A percentile compares a stretch with the other conserved stretches of the same genome.
Evolutionary conservation across 2,113 vertebrate species (phyloP).

Genomic region (Xiphophorus couchianus): DNA sequence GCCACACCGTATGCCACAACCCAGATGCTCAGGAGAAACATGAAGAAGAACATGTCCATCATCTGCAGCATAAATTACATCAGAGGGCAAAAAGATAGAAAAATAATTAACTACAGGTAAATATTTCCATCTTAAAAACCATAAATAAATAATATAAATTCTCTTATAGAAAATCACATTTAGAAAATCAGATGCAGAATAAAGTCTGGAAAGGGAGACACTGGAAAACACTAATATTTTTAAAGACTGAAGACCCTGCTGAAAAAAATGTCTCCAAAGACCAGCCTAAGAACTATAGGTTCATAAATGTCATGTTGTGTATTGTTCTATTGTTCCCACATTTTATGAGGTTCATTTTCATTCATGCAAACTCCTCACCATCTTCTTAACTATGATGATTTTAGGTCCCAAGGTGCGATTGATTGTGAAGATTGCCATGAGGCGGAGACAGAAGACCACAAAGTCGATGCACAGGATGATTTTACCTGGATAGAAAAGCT

Average conservation of each 20-base stretch:
- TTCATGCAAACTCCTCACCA: slow-evolving; percentile 82
- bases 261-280: no score
- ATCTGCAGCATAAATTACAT: slow-evolving; percentile 78
- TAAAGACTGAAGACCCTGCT: no score
- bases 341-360: neutral
- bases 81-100: neutral
- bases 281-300: no score
- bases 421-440: slow-evolving; percentile 97
- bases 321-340: slow-evolving; percentile 1
- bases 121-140: no score
- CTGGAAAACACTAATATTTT: no score
- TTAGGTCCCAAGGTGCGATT: slow-evolving; percentile 94
- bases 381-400: slow-evolving; percentile 95
- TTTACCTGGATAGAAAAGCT: slow-evolving; percentile 87
- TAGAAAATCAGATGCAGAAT: no score
- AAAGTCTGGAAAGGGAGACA: no score
- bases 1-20: slow-evolving; percentile 96
- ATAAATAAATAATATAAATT: no score
- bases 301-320: neutral
- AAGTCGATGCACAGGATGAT: slow-evolving; percentile 92
- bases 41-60: slow-evolving; percentile 98
- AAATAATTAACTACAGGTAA: neutral
- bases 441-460: slow-evolving; percentile 92
- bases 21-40: slow-evolving; percentile 96
- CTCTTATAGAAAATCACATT: no score